Evolutionary conservation across 1,140 invertebrate species (phyloP).

Genomic region (Drosophila carrolli): DNA sequence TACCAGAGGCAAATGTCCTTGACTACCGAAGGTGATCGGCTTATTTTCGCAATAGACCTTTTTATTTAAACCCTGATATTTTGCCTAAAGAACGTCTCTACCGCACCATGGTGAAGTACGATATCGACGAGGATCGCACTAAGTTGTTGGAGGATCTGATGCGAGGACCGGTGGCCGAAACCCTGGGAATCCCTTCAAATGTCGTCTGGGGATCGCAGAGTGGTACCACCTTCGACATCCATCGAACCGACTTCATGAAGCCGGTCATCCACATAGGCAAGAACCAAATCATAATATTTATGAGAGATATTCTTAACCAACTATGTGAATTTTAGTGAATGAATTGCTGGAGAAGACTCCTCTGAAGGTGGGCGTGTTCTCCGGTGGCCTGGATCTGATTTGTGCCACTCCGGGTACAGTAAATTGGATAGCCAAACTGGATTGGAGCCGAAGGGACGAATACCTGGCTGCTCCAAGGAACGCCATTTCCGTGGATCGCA

Average conservation of each 20-base stretch:
- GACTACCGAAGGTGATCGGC: constrained; percentile 21
- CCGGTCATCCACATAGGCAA: constrained; percentile 89
- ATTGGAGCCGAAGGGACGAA: constrained; percentile 86
- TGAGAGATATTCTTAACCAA: constrained; percentile 38
- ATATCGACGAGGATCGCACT: constrained; percentile 74
- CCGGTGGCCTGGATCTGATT: constrained; percentile 88
- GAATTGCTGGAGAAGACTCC: constrained; percentile 88
- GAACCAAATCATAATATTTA: constrained; percentile 2
- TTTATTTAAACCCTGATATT: neutral
- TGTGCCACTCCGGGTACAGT: constrained; percentile 89
- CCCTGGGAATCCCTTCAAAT: constrained; percentile 87
- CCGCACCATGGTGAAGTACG: constrained; percentile 63
- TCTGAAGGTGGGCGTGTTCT: constrained; percentile 78
- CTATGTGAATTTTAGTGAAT: constrained; percentile 86
- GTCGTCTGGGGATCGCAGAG: constrained; percentile 88
- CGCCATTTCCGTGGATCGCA: constrained; percentile 86
- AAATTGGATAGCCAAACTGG: constrained; percentile 89
- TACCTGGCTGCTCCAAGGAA: constrained; percentile 86
- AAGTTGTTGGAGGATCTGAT: constrained; percentile 87
- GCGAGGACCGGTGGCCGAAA: constrained; percentile 89
- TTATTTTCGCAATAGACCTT: neutral
- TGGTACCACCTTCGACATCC: constrained; percentile 87
- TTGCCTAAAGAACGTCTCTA: constrained; percentile 57
- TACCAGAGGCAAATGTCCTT: constrained; percentile 67
- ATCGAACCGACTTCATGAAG: constrained; percentile 93